phyloP scores from a whole-genome alignment of 2,113 vertebrate genomes.

The Podarcis muralis region DNA sequence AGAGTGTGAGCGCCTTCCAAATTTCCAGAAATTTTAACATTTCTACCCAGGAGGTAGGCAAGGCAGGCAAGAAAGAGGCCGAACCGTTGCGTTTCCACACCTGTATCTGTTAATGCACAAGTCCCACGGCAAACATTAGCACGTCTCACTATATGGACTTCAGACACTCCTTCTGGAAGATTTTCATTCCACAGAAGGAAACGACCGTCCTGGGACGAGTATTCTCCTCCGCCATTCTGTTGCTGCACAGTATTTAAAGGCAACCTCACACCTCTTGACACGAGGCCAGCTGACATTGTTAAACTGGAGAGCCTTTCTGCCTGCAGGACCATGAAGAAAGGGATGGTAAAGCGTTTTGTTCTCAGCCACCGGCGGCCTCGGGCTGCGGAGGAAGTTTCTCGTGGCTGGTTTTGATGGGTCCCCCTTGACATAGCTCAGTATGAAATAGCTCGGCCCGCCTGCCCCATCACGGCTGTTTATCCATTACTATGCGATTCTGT shows the following conservation, averaged over 20 bases:
- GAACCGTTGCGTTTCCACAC: background rate
- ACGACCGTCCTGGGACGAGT: fast-evolving
- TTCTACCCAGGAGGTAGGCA: background rate
- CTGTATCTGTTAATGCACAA: fast-evolving
- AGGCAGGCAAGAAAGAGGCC: background rate
- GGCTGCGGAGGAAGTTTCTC: slow-evolving; percentile 16
- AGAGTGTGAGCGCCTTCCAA: background rate
- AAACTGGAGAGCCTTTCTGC: background rate
- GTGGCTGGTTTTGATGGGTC: background rate
- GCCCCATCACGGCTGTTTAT: background rate
- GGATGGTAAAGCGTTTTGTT: background rate
- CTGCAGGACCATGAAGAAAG: slow-evolving; percentile 15
- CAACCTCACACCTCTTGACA: background rate
- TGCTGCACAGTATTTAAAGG: slow-evolving; percentile 12
- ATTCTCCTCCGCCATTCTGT: background rate
- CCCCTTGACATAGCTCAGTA: background rate
- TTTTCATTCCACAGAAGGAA: slow-evolving; percentile 26
- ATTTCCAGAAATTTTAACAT: background rate
- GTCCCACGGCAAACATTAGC: background rate
- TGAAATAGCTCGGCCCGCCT: fast-evolving
- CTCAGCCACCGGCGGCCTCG: background rate
- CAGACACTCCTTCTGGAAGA: background rate
- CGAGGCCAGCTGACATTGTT: background rate
- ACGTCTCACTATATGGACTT: background rate
- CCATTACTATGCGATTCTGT: background rate